Conservation (phyloP, 1,140 invertebrate genomes). For the Dolichoris vasculosae region DNA sequence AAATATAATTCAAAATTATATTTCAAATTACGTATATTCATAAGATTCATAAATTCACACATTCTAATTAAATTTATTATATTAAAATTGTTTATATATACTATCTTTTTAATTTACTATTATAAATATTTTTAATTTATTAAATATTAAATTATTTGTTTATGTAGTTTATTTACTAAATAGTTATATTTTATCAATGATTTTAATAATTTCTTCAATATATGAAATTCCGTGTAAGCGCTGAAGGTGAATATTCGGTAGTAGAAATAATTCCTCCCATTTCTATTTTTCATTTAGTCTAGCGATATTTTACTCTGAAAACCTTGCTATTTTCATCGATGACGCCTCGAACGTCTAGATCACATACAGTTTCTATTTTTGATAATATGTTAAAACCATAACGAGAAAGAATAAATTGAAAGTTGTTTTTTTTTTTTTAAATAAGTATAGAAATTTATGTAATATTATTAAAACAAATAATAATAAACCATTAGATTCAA, state of each 20-base stretch:
- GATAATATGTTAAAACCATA: slow-evolving; percentile 59
- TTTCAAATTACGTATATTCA: no score
- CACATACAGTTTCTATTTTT: slow-evolving; percentile 61
- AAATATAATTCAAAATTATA: no score
- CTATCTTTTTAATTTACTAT: no score
- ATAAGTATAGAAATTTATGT: slow-evolving; percentile 11
- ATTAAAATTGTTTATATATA: no score
- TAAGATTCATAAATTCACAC: no score
- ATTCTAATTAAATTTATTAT: no score
- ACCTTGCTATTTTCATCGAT: slow-evolving; percentile 66
- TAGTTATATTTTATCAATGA: not conserved
- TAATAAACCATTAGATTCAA: no score
- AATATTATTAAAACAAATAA: not conserved
- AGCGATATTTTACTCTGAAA: slow-evolving; percentile 40
- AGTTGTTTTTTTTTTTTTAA: not conserved
- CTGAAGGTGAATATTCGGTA: slow-evolving; percentile 48
- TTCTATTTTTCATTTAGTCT: slow-evolving; percentile 40
- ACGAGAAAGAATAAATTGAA: slow-evolving; percentile 50
- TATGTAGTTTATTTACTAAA: no score
- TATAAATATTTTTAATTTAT: no score
- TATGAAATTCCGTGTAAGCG: slow-evolving; percentile 39
- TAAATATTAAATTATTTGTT: no score
- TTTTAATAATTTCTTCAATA: slow-evolving; percentile 17
- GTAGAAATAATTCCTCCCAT: slow-evolving; percentile 61
- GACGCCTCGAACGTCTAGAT: slow-evolving; percentile 63